Base-by-base conservation (phyloP, 1,140 invertebrate genomes). In the Harpegnathos saltator region DNA sequence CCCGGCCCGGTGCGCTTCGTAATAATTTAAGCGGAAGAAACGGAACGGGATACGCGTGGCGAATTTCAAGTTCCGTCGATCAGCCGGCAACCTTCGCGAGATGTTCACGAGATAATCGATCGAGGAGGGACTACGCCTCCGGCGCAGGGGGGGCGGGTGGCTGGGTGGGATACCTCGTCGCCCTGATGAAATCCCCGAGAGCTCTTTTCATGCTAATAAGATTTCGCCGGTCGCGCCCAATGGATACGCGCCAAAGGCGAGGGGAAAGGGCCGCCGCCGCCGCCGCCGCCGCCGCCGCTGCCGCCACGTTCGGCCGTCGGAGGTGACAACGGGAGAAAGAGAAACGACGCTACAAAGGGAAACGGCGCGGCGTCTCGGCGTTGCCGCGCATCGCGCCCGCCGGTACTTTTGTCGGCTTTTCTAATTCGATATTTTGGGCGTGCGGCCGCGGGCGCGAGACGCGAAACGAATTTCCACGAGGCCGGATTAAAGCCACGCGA, bases 171-270 rank as follows among this genome's bases (percentile, higher is more conserved):
- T 83, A 58, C 33, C 63, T 83, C 74, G 74, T 83, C 71, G 73
- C 58, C 56, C 72, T 69, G 71, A 77, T 69, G 73, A 80, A 84
- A 86, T 86, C 82, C 85, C 73, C 62, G 68, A 84, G 82, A 84
- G 82, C 85, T 72, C 82, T 86, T 86, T 84, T 86, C 72, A 86
- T 86, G 85, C 85, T 86, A 86, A 86, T 86, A 86, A 86, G 85
- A 86, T 86, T 72, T 84, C 82, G 63, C 22, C 62, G 72, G 72
- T 75, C 52, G 81, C 72, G 81, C 19, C 82, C 73, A 68, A 59
- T 48, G 73, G 73, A 83, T 78, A 83, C 73, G 73, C 73, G 61
- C 54, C 38, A 68, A 68, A 83, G n/a, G 62, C 38, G 61, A 61
- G 82, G 52, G 56, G 82, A 78, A 77, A 78, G 54, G 50, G 52